These are phyloP conservation scores for Carlito syrichta DNA, from an alignment of 2,113 vertebrate genomes.

Conservation along the genomic window DNA sequence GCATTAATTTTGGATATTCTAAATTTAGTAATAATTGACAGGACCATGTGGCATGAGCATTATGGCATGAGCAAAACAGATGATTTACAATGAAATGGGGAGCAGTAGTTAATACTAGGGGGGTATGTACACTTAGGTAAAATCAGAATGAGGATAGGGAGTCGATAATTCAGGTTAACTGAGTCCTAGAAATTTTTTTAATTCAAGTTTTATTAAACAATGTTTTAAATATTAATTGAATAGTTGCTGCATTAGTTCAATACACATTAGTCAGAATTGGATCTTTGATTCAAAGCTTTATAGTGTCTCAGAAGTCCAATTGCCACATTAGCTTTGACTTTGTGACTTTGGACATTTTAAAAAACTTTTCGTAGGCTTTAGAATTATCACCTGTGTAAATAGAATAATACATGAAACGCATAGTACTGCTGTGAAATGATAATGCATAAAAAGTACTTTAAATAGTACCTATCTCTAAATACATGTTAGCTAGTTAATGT, in stretches of 20 bases:
- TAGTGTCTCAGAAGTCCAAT: not conserved
- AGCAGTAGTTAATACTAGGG: not conserved
- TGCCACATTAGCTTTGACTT: not conserved
- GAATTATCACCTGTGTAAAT: not conserved
- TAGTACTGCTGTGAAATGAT: not conserved
- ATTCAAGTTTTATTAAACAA: not conserved
- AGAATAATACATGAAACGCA: not conserved
- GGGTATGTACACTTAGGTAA: not conserved
- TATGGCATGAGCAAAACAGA: not conserved
- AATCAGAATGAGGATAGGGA: not conserved
- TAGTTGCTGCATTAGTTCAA: not conserved
- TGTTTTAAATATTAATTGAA: not conserved
- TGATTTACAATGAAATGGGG: not conserved
- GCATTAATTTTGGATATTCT: slow-evolving; percentile 2
- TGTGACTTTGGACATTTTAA: not conserved
- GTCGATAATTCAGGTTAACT: not conserved
- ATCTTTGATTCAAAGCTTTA: not conserved
- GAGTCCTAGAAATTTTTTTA: not conserved
- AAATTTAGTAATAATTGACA: not conserved
- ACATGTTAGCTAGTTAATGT: not conserved
- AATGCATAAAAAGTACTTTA: not conserved
- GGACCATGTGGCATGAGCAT: not conserved
- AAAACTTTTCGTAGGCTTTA: not conserved
- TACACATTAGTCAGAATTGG: not conserved
- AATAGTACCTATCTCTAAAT: not conserved